Evolutionary conservation across 2,797 vertebrate genomes (phyloP).

Genomic region (Sternarchorhynchus goeldii): DNA sequence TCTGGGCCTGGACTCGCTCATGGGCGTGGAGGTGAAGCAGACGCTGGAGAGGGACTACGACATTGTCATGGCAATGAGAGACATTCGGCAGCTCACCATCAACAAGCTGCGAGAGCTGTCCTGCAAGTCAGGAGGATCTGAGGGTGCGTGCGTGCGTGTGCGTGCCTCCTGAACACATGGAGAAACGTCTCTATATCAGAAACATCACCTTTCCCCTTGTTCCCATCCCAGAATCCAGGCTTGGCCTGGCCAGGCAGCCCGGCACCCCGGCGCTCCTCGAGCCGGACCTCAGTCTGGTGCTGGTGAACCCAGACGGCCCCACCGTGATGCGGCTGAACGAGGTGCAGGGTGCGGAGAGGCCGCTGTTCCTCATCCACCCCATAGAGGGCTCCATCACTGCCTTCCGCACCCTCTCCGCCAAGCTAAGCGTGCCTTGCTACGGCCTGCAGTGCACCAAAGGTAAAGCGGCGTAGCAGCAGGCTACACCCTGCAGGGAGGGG

Average conservation of each 20-base stretch:
- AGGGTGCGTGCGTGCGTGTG: slow-evolving; percentile 24
- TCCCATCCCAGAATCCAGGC: slow-evolving; percentile 66
- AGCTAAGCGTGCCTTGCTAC: slow-evolving; percentile 87
- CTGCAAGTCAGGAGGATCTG: slow-evolving; percentile 30
- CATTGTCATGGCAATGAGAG: slow-evolving; percentile 89
- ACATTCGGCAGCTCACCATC: slow-evolving; percentile 89
- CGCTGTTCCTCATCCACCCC: slow-evolving; percentile 93
- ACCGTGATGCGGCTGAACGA: slow-evolving; percentile 83
- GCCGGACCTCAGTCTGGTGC: slow-evolving; percentile 78
- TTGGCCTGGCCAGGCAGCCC: slow-evolving; percentile 58
- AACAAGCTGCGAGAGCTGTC: slow-evolving; percentile 85
- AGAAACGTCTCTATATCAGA: not conserved
- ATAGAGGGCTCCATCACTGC: slow-evolving; percentile 89
- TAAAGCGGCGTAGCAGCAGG: slow-evolving; percentile 56
- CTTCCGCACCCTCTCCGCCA: slow-evolving; percentile 82
- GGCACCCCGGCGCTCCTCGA: slow-evolving; percentile 61
- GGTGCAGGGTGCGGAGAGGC: slow-evolving; percentile 83
- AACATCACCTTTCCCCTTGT: slow-evolving; percentile 25
- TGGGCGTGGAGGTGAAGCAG: slow-evolving; percentile 97
- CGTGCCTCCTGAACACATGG: not conserved
- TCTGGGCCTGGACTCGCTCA: slow-evolving; percentile 93
- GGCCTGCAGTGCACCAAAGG: slow-evolving; percentile 96
- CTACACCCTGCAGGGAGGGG: not conserved
- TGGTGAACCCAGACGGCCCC: slow-evolving; percentile 86
- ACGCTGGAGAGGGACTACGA: slow-evolving; percentile 90